Conservation (phyloP, 2,113 vertebrate species). For the Bujurquina vittata region DNA sequence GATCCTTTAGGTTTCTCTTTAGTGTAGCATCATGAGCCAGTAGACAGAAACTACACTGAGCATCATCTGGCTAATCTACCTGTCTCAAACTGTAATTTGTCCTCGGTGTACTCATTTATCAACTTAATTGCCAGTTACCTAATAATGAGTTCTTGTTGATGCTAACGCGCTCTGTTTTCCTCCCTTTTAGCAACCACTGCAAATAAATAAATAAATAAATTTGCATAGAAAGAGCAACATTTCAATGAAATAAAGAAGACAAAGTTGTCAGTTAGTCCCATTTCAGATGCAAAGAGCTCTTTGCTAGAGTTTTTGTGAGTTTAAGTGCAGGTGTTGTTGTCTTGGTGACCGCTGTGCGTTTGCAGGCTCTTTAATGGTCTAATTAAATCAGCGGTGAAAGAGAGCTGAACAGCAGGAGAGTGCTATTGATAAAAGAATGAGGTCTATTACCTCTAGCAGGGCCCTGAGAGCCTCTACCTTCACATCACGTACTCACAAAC, state of each 20-base stretch:
- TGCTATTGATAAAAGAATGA: background rate
- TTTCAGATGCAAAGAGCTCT: background rate
- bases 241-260: background rate
- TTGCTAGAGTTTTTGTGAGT: background rate
- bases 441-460: background rate
- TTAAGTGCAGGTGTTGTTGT: background rate
- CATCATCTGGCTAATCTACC: conserved; percentile 37
- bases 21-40: background rate
- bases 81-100: conserved; percentile 31
- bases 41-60: background rate
- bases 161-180: background rate
- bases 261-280: background rate
- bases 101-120: conserved; percentile 26
- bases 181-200: background rate
- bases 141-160: conserved; percentile 19
- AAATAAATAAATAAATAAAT: background rate
- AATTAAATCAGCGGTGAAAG: background rate
- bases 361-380: background rate
- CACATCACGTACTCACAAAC: accelerated
- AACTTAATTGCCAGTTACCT: conserved; percentile 39
- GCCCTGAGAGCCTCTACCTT: background rate
- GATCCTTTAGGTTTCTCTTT: background rate
- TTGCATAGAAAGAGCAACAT: background rate
- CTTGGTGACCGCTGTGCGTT: background rate
- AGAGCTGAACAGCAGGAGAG: background rate